Conservation (phyloP, 2,888 invertebrate species). For the Chrysomela aeneicollis region DNA sequence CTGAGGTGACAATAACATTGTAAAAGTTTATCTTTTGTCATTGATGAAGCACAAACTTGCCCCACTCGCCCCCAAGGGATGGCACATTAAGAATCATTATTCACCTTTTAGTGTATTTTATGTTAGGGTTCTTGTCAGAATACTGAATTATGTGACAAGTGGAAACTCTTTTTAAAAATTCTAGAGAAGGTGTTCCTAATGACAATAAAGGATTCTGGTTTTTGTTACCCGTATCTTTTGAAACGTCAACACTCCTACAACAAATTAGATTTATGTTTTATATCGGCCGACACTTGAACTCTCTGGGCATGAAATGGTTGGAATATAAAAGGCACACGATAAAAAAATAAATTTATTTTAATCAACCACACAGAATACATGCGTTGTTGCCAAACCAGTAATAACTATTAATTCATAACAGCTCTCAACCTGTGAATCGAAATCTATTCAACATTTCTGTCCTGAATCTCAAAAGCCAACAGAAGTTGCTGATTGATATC, state of each 20-base stretch:
- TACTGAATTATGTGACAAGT: constrained; percentile 33
- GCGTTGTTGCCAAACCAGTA: too few species aligned
- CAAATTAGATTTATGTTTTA: constrained; percentile 16
- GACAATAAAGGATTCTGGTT: constrained; percentile 20
- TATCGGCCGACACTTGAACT: constrained; percentile 11
- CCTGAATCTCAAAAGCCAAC: neutral
- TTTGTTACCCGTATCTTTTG: constrained; percentile 21
- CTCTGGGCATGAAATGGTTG: neutral
- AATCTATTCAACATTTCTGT: too few species aligned
- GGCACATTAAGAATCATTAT: constrained; percentile 20
- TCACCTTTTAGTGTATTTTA: constrained; percentile 31
- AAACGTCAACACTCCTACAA: constrained; percentile 25
- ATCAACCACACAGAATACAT: too few species aligned
- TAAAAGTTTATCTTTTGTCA: neutral
- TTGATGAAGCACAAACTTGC: neutral
- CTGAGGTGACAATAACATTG: too few species aligned
- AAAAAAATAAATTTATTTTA: too few species aligned
- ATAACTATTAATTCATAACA: too few species aligned
- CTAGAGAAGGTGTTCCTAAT: constrained; percentile 26
- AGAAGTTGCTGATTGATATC: neutral
- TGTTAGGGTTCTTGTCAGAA: constrained; percentile 18
- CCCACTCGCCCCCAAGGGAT: constrained; percentile 18
- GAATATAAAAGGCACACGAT: too few species aligned
- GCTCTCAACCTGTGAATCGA: too few species aligned
- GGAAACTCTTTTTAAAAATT: constrained; percentile 23